These are phyloP conservation scores for Donacobius atricapilla DNA, from an alignment of 2,113 vertebrate genomes.

Conservation along the genomic window DNA sequence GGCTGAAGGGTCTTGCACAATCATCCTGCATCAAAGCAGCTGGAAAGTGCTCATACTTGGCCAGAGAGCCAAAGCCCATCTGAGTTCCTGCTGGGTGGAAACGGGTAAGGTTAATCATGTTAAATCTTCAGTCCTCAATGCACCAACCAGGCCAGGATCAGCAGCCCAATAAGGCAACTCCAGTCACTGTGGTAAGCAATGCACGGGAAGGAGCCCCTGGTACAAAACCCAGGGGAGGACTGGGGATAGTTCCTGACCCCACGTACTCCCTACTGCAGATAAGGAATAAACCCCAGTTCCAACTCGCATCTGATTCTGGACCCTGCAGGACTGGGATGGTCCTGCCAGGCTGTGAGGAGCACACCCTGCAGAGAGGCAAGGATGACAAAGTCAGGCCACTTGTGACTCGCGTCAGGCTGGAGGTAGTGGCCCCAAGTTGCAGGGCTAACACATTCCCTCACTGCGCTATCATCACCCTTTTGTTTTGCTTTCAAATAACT, in stretches of 20 bases:
- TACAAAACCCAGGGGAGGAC: neutral
- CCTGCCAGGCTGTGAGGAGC: neutral
- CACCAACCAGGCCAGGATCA: accelerated
- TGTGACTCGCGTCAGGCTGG: neutral
- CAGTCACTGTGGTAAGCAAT: neutral
- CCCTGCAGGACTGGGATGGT: accelerated
- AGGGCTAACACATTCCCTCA: neutral
- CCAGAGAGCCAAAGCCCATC: neutral
- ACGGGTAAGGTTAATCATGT: neutral
- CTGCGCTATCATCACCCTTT: neutral
- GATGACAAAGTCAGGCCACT: neutral
- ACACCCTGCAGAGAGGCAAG: neutral
- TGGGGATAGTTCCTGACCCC: neutral
- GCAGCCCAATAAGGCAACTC: neutral
- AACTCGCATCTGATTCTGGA: neutral
- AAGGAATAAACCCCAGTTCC: neutral
- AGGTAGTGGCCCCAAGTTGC: neutral
- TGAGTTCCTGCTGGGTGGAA: neutral
- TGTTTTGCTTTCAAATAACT: constrained; percentile 11
- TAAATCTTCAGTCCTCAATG: neutral
- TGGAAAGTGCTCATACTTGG: neutral
- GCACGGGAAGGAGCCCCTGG: neutral
- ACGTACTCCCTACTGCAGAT: neutral
- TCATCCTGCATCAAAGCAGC: neutral
- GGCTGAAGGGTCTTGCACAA: constrained; percentile 22